Evolutionary conservation across 2,797 vertebrate species (phyloP).

Genomic region (Sebastes umbrosus): DNA sequence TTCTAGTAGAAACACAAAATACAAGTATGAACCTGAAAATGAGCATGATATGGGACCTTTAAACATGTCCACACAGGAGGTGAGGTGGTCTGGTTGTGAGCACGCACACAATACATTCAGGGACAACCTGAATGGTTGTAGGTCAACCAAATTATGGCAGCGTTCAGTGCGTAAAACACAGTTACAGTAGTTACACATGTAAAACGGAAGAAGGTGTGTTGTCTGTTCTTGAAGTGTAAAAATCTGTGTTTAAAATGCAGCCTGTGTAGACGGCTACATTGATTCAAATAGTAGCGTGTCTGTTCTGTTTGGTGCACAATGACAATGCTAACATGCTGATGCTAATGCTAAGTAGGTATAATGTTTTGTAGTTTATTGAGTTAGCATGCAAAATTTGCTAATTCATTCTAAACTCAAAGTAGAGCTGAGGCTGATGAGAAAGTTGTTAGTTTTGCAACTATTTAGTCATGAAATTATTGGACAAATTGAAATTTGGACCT

Average conservation of each 20-base stretch:
- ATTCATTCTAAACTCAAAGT: neutral
- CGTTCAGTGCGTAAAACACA: neutral
- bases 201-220: neutral
- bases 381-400: neutral
- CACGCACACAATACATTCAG: neutral
- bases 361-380: neutral
- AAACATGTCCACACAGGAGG: too few relatives aligned
- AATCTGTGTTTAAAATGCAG: neutral
- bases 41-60: too few relatives aligned
- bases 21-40: too few relatives aligned
- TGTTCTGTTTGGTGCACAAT: neutral
- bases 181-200: neutral
- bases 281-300: too few relatives aligned
- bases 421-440: too few relatives aligned
- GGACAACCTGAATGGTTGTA: neutral
- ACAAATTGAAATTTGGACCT: too few relatives aligned
- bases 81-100: too few relatives aligned
- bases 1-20: too few relatives aligned
- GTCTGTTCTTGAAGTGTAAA: too few relatives aligned
- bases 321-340: neutral
- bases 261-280: neutral
- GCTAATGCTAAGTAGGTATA: too few relatives aligned
- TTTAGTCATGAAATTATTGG: too few relatives aligned
- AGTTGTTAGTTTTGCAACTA: too few relatives aligned
- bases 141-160: neutral